Evolutionary conservation across 2,797 vertebrate genomes (phyloP).

Genomic region (Sebastes minor): DNA sequence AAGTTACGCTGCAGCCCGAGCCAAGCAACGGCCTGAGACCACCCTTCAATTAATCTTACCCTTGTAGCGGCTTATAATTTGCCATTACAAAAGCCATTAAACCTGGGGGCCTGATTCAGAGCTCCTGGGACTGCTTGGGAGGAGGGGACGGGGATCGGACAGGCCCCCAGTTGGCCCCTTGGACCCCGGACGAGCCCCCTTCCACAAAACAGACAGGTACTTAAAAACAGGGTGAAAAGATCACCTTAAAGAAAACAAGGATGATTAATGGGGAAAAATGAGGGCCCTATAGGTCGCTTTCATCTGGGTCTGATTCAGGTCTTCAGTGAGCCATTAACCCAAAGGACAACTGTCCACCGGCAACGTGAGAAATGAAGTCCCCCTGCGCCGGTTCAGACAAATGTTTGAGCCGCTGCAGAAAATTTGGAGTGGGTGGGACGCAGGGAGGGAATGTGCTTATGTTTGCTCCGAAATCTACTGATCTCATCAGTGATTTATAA

Average conservation of each 20-base stretch:
- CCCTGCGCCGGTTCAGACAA: conserved; percentile 65
- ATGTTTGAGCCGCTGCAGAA: conserved; percentile 68
- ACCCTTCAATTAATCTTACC: conserved; percentile 90
- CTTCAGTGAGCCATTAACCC: conserved; percentile 83
- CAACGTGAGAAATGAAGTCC: conserved; percentile 84
- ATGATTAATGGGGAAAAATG: conserved; percentile 85
- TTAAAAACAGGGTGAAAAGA: conserved; percentile 86
- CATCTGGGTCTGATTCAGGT: conserved; percentile 85
- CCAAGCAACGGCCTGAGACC: conserved; percentile 75
- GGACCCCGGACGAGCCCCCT: conserved; percentile 79
- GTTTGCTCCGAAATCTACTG: conserved; percentile 20
- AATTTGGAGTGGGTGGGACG: conserved; percentile 19
- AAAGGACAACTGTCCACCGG: conserved; percentile 83
- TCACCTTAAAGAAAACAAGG: conserved; percentile 84
- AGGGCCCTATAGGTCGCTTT: conserved; percentile 82
- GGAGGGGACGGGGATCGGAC: conserved; percentile 68
- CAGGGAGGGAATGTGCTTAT: neutral
- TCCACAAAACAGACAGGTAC: conserved; percentile 83
- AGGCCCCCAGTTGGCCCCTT: conserved; percentile 76
- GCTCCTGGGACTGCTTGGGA: conserved; percentile 69
- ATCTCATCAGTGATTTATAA: conserved; percentile 45
- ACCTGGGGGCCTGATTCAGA: conserved; percentile 78
- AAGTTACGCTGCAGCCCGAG: conserved; percentile 81
- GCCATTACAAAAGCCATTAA: conserved; percentile 88
- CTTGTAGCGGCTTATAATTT: conserved; percentile 88